Evolutionary conservation across 1,140 invertebrate species (phyloP).

Genomic region (Ectropis grisescens): DNA sequence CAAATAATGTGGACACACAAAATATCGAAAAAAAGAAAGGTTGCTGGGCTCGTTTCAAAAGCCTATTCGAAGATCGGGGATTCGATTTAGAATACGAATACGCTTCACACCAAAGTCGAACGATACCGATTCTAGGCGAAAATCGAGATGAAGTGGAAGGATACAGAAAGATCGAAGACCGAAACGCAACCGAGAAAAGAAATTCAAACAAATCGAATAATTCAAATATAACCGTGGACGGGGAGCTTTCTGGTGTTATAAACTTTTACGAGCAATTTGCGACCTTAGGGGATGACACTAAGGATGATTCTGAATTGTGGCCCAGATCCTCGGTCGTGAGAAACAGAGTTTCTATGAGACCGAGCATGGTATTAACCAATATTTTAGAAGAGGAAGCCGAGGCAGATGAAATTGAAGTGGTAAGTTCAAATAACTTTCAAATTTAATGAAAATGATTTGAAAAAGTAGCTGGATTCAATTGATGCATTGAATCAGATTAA

Average conservation of each 20-base stretch:
- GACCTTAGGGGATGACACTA: constrained; percentile 32
- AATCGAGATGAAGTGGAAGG: constrained; percentile 21
- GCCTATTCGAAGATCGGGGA: constrained; percentile 51
- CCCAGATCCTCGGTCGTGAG: constrained; percentile 21
- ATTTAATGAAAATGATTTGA: too few relatives aligned
- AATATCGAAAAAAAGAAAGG: constrained; percentile 21
- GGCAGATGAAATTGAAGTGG: constrained; percentile 40
- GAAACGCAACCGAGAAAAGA: constrained; percentile 21
- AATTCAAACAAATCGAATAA: constrained; percentile 9
- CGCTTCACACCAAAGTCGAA: constrained; percentile 7
- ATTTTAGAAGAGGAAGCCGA: constrained; percentile 38
- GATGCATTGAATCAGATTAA: too few relatives aligned
- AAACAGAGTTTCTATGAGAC: constrained; percentile 44
- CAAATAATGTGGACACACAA: too few relatives aligned
- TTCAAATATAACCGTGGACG: constrained; percentile 19
- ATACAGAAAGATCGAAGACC: constrained; percentile 30
- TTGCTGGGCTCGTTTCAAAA: constrained; percentile 54
- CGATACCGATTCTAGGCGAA: constrained; percentile 15
- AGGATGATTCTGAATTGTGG: constrained; percentile 30
- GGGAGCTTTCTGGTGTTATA: constrained; percentile 28
- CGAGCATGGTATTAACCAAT: constrained; percentile 49
- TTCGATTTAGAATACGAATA: constrained; percentile 59
- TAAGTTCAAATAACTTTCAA: too few relatives aligned
- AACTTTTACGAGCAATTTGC: constrained; percentile 62
- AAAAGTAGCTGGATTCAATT: constrained; percentile 3